Evolutionary conservation across 2,888 invertebrate genomes (phyloP).

Genomic region (Helleia helle): DNA sequence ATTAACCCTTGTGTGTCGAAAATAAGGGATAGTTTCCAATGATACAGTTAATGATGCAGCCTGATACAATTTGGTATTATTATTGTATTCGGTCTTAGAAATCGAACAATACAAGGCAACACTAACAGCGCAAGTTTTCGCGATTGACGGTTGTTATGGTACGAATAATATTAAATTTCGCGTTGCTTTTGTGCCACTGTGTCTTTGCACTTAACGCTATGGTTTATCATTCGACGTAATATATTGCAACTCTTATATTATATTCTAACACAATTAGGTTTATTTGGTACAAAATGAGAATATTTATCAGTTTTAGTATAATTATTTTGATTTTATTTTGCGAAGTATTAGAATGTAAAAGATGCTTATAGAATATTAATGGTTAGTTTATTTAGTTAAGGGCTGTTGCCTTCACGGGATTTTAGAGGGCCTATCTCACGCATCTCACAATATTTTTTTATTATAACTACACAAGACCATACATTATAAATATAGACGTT

Average conservation of each 20-base stretch:
- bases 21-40: slow-evolving; percentile 18
- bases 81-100: slow-evolving; percentile 29
- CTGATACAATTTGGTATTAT: slow-evolving; percentile 21
- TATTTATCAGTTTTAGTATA: too few relatives aligned
- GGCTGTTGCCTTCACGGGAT: too few relatives aligned
- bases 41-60: slow-evolving; percentile 7
- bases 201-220: slow-evolving; percentile 30
- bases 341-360: too few relatives aligned
- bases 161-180: slow-evolving; percentile 37
- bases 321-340: too few relatives aligned
- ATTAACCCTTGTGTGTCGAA: slow-evolving; percentile 15
- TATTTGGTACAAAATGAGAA: too few relatives aligned
- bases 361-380: too few relatives aligned
- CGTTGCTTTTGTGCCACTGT: slow-evolving; percentile 33
- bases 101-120: slow-evolving; percentile 40
- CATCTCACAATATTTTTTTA: too few relatives aligned
- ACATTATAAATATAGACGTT: too few relatives aligned
- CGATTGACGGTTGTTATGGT: slow-evolving; percentile 48
- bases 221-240: slow-evolving; percentile 22
- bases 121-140: slow-evolving; percentile 43
- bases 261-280: too few relatives aligned
- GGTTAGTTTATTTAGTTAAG: too few relatives aligned
- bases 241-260: background rate
- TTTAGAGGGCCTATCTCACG: too few relatives aligned
- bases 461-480: too few relatives aligned